Percentiles rank a stretch among this genome's conserved stretches.
Evolutionary conservation across 2,797 vertebrate genomes (phyloP).

Genomic region (Amblyopsis hoosieri): DNA sequence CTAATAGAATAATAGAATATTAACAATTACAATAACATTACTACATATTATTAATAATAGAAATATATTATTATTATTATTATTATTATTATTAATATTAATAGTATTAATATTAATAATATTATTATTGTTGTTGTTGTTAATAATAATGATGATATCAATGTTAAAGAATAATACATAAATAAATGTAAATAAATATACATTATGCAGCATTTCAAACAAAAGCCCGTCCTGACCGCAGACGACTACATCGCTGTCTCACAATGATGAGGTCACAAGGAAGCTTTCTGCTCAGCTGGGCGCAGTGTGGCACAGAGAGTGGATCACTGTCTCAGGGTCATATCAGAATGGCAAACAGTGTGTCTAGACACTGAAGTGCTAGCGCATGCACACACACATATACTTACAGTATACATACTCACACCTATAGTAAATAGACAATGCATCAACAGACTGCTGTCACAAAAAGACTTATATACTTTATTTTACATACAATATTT

Average conservation of each 20-base stretch:
- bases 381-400: constrained; percentile 12
- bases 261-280: constrained; percentile 61
- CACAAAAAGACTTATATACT: not conserved
- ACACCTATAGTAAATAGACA: constrained; percentile 7
- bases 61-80: not conserved
- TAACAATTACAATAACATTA: too few species aligned
- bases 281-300: constrained; percentile 50
- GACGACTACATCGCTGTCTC: constrained; percentile 43
- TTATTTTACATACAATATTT: too few species aligned
- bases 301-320: constrained; percentile 64
- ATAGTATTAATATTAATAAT: not conserved
- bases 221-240: constrained; percentile 6
- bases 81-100: not conserved
- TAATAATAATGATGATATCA: too few species aligned
- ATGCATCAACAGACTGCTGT: not conserved
- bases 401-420: constrained; percentile 11
- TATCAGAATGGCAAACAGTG: constrained; percentile 55
- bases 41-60: not conserved
- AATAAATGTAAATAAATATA: too few species aligned
- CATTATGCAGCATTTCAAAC: not conserved
- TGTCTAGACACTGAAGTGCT: constrained; percentile 49
- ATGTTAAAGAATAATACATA: too few species aligned
- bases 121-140: not conserved
- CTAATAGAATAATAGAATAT: too few species aligned
- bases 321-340: constrained; percentile 42